These are phyloP conservation scores for Xylota segnis DNA, from an alignment of 2,888 invertebrate genomes.

Conservation along the genomic window DNA sequence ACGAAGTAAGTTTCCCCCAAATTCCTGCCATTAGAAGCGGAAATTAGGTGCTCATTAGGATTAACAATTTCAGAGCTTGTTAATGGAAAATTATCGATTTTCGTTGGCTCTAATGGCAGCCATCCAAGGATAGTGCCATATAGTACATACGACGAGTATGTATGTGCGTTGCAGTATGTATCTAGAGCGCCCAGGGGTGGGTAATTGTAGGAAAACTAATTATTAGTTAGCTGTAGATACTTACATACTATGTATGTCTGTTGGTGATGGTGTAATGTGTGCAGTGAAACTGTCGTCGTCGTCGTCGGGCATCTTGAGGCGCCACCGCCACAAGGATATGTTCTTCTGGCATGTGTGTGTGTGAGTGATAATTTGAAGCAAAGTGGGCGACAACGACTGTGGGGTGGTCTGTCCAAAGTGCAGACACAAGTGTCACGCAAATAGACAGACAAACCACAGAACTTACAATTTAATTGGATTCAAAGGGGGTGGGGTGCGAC, in stretches of 20 bases:
- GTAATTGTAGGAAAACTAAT: conserved; percentile 75
- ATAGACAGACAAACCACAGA: conserved; percentile 70
- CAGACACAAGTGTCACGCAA: conserved; percentile 68
- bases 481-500: background rate
- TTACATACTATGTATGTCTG: conserved; percentile 8
- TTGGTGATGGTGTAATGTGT: conserved; percentile 22
- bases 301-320: conserved; percentile 62
- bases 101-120: conserved; percentile 55
- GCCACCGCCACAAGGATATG: conserved; percentile 68
- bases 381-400: conserved; percentile 46
- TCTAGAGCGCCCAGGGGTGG: conserved; percentile 34
- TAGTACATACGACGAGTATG: background rate
- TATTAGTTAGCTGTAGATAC: conserved; percentile 60
- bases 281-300: conserved; percentile 41
- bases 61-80: conserved; percentile 66
- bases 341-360: background rate
- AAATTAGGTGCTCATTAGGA: conserved; percentile 76
- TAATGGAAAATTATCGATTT: conserved; percentile 76
- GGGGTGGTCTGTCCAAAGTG: conserved; percentile 29
- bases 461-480: conserved; percentile 69
- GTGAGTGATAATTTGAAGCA: conserved; percentile 61
- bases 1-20: conserved; percentile 38
- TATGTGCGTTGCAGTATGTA: conserved; percentile 8
- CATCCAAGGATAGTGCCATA: conserved; percentile 34
- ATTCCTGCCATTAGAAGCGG: conserved; percentile 56